Evolutionary conservation across 2,113 vertebrate species (phyloP).

Genomic region (Halcyon malimbica): DNA sequence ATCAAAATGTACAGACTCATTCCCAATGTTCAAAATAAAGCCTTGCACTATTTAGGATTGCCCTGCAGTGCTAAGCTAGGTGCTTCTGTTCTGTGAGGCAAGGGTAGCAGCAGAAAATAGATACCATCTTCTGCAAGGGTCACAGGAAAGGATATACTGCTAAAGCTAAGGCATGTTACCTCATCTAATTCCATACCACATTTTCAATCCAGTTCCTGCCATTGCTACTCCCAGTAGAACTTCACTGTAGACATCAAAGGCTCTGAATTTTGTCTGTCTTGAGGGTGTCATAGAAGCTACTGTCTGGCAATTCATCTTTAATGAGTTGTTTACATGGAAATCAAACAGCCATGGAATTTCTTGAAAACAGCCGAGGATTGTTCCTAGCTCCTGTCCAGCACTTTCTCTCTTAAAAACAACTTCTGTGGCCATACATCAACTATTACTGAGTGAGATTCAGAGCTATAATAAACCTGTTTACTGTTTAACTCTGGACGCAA

Average conservation of each 20-base stretch:
- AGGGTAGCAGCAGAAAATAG: neutral
- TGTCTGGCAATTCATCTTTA: neutral
- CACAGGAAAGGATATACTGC: neutral
- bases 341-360: constrained; percentile 12
- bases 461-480: constrained; percentile 18
- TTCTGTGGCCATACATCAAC: neutral
- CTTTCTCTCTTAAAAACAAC: constrained; percentile 20
- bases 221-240: neutral
- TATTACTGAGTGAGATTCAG: neutral
- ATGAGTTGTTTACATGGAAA: constrained; percentile 19
- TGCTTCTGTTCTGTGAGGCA: neutral
- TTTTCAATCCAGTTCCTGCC: neutral
- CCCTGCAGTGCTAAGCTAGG: neutral
- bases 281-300: neutral
- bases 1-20: neutral
- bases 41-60: neutral
- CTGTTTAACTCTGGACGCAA: neutral
- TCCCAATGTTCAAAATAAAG: neutral
- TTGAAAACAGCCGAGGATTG: neutral
- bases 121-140: neutral
- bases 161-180: neutral
- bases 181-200: neutral
- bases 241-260: neutral
- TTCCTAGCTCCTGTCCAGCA: neutral
- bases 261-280: neutral